Evolutionary conservation across 2,113 vertebrate species (phyloP), one percentile per base, ranked within the genome.

Genomic region (Notarius quadriscutis): DNA sequence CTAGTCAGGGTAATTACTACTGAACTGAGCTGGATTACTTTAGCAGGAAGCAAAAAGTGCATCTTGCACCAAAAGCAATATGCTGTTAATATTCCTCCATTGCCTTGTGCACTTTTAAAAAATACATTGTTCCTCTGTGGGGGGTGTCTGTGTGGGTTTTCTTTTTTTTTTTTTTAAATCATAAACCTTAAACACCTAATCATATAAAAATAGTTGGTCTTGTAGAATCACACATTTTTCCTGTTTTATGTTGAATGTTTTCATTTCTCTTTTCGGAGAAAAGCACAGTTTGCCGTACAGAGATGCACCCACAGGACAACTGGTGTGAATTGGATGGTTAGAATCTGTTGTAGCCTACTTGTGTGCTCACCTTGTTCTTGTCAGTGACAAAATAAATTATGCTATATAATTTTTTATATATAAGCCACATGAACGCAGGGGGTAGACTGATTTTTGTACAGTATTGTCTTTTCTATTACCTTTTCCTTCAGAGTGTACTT

Each of bases 1-100:
- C 60, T 27, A 27, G 25, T 67, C 30, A 15, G 63, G 51, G 0
- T 41, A 15, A 71, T 57, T 11, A 79, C 18, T 86, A 58, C 63
- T n/a, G 27, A 63, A 67, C 10, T 4, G 14, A 48, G 41, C 27
- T 78, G 62, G 27, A 65, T 20, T 69, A 15, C 18, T 41, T 75
- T 50, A 71, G 27, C 50, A 55, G n/a, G n/a, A 79, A 78, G 75
- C 72, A 80, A 50, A 78, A 78, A 17, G 18, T 48, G 48, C 41
- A 8, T 75, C 72, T 34, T 4, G 4, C 48, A 80, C 50, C 8
- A 41, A 84, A 81, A 86, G 85, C 85, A 81, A 81, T 86, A 79
- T 69, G 11, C 1, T 58, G 10, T 41, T 81, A 41, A 62, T 60
- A 30, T 62, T 81, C 53, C 63, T 86, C 53, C 22, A 11, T 57